phyloP scores from a whole-genome alignment of 2,113 vertebrate genomes.

The Piprites chloris region DNA sequence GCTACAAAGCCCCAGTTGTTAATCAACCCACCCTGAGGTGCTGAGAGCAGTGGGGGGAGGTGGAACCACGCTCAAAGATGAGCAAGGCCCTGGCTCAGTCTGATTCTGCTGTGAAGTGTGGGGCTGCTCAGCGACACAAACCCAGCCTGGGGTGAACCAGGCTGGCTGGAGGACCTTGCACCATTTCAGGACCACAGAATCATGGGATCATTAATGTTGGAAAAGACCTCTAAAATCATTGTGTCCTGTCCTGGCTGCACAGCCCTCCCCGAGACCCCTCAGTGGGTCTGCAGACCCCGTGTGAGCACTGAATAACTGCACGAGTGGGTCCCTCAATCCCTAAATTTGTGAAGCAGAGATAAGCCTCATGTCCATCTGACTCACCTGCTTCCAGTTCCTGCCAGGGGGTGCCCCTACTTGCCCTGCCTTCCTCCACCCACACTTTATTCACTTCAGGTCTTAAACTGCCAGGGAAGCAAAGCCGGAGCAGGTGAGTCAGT shows the following conservation, averaged over 20 bases:
- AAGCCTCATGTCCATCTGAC: background rate
- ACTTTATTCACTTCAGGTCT: background rate
- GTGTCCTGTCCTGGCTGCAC: background rate
- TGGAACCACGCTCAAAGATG: background rate
- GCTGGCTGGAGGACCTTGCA: background rate
- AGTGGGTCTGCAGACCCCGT: background rate
- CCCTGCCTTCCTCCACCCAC: background rate
- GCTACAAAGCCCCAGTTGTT: background rate
- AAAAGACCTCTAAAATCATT: background rate
- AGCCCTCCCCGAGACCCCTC: background rate
- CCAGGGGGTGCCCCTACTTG: background rate
- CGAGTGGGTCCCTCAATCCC: background rate
- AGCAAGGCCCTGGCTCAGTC: accelerated
- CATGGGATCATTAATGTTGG: background rate
- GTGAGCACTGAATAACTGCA: background rate
- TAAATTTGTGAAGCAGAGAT: background rate
- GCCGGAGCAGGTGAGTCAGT: background rate
- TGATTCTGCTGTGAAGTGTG: background rate
- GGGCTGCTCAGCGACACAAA: background rate
- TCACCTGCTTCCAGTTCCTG: background rate
- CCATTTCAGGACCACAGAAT: background rate
- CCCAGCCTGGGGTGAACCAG: background rate
- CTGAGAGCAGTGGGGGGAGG: background rate
- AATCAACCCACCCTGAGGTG: background rate
- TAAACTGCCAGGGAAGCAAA: background rate